These are phyloP conservation scores for Geotrypetes seraphini DNA, from an alignment of 2,797 vertebrate genomes.

Conservation along the genomic window DNA sequence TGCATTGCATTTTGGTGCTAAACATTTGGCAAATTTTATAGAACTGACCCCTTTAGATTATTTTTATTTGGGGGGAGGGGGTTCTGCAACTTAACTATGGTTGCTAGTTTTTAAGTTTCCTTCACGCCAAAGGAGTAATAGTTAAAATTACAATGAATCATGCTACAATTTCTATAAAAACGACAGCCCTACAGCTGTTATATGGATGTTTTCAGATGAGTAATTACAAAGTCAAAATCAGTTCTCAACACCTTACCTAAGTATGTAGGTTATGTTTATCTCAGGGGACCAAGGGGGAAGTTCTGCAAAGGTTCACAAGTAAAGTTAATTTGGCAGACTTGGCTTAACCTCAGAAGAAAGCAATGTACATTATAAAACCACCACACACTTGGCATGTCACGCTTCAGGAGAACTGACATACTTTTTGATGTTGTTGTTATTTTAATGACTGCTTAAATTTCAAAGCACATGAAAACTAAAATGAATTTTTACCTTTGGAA, in stretches of 20 bases:
- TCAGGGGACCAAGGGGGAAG: neutral
- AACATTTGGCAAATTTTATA: too few species aligned
- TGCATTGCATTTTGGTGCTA: too few species aligned
- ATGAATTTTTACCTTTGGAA: conserved; percentile 4
- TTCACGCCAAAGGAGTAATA: neutral
- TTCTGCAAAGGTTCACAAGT: neutral
- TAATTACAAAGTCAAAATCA: neutral
- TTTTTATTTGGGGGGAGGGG: too few species aligned
- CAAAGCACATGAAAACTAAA: neutral
- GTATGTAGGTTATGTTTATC: neutral
- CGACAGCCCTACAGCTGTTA: accelerated
- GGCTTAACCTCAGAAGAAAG: neutral
- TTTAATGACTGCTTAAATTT: conserved; percentile 16
- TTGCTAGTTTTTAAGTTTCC: neutral
- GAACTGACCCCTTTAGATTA: too few species aligned
- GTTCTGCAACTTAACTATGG: too few species aligned
- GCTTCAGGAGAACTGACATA: neutral
- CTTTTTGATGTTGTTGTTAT: conserved; percentile 4
- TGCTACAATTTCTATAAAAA: neutral
- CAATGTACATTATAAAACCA: neutral
- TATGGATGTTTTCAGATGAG: neutral
- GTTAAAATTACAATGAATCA: neutral
- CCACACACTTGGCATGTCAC: neutral
- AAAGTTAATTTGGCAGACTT: neutral
- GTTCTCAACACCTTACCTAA: neutral